Evolutionary conservation across 2,888 invertebrate species (phyloP).

Genomic region (Agelastica alni): DNA sequence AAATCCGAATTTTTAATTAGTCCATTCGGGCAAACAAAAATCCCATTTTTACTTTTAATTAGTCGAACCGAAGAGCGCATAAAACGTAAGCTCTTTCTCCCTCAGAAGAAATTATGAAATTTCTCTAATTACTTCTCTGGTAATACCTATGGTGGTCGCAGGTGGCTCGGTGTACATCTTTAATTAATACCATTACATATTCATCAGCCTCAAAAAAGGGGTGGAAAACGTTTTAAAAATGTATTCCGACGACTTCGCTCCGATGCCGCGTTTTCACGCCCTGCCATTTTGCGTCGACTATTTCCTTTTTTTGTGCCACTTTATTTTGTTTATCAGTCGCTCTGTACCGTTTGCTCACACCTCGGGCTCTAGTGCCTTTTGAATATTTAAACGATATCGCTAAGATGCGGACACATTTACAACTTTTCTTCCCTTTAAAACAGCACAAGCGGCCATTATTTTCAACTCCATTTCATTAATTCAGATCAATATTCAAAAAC

Average conservation of each 20-base stretch:
- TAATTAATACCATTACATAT: slow-evolving; percentile 59
- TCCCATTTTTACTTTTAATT: slow-evolving; percentile 58
- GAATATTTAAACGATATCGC: slow-evolving; percentile 1
- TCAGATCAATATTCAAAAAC: too few relatives aligned
- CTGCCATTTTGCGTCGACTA: slow-evolving; percentile 8
- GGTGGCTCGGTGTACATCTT: slow-evolving; percentile 55
- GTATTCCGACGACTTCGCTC: slow-evolving; percentile 14
- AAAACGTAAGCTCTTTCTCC: slow-evolving; percentile 42
- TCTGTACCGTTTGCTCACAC: not conserved
- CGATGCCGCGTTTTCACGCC: slow-evolving; percentile 37
- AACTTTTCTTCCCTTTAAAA: not conserved
- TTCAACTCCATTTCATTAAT: too few relatives aligned
- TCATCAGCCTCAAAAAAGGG: slow-evolving; percentile 52
- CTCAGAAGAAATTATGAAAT: slow-evolving; percentile 54
- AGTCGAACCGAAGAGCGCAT: slow-evolving; percentile 35
- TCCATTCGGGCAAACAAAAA: slow-evolving; percentile 55
- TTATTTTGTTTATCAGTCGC: slow-evolving; percentile 5
- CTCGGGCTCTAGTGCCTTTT: not conserved
- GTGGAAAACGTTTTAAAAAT: slow-evolving; percentile 41
- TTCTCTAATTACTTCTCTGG: slow-evolving; percentile 54
- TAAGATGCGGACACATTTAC: not conserved
- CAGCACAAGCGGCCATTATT: too few relatives aligned
- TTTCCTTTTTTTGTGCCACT: not conserved
- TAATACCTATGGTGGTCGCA: slow-evolving; percentile 54
- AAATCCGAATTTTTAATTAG: slow-evolving; percentile 56